Evolutionary conservation across 2,113 vertebrate genomes (phyloP), one percentile per base, ranked within the genome.

Genomic region (Aramus guarauna): DNA sequence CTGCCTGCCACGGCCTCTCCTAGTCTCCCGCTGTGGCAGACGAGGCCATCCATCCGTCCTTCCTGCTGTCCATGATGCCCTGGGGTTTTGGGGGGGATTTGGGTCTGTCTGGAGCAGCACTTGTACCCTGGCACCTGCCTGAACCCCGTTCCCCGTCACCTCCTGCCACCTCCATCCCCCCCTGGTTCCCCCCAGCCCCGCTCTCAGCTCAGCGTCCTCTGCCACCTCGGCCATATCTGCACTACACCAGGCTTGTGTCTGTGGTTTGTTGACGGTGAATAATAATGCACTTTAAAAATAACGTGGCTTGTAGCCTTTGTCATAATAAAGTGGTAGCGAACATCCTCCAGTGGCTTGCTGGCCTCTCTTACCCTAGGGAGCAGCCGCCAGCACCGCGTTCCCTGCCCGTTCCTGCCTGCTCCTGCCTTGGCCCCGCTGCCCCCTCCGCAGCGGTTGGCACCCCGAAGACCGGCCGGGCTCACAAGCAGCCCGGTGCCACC

Each of bases 201-300:
- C 82, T 68, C 90, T 69, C 39, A 6, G 71, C 78, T 75, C 85
- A 39, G 91, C 27, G 1, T 92, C 91, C 76, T 88, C 74, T 62
- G 90, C 85, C 89, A 68, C 88, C 24, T 74, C 0, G 83, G 95
- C 94, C 53, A 1, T 74, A 81, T 88, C 96, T 94, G 97, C 96
- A 88, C 92, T 92, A 89, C 4, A 79, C 94, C 94, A 91, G 94
- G 94, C 92, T 96, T 96, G 88, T 95, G 64, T 97, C 93, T 97
- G 93, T 86, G 94, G 97, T 97, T 97, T 92, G 88, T 88, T 88
- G 97, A 96, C 76, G 10, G 97, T 97, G 95, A 97, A 91, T 95
- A 95, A 97, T 94, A 89, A 98, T 92, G 98, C 98, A 98, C 98
- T 98, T 98, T 98, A 98, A 92, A 91, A 97, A 94, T 97, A 94